A percentile compares a stretch with the other conserved stretches of the same genome.
Evolutionary conservation across 2,888 invertebrate species (phyloP).

Genomic region (Reticulitermes lucifugus): DNA sequence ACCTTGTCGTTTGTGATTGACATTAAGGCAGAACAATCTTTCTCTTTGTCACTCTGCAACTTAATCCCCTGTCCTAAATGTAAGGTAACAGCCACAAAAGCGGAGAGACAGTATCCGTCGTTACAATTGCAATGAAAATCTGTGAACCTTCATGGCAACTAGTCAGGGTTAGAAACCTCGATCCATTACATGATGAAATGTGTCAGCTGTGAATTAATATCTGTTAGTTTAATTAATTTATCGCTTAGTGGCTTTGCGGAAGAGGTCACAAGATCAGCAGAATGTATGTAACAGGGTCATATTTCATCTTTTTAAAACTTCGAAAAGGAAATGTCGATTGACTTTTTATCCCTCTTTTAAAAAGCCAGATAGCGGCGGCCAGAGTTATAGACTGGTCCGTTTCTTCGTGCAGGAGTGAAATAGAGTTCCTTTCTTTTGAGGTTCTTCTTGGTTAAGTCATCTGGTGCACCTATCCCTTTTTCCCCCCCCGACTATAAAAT

Average conservation of each 20-base stretch:
- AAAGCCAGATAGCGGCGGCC: not conserved
- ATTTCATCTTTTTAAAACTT: conserved; percentile 19
- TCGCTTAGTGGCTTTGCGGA: not conserved
- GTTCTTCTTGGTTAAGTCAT: not conserved
- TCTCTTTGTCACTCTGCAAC: too few relatives aligned
- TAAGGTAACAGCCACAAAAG: too few relatives aligned
- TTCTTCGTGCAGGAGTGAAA: not conserved
- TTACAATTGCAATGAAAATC: too few relatives aligned
- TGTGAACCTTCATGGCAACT: not conserved
- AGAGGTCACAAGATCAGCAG: not conserved
- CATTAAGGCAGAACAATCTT: too few relatives aligned
- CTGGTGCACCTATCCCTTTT: not conserved
- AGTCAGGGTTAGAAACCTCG: not conserved
- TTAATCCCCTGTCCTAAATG: too few relatives aligned
- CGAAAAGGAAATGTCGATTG: conserved; percentile 5
- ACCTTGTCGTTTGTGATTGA: too few relatives aligned
- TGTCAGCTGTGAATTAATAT: conserved; percentile 16
- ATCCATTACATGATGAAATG: conserved; percentile 16
- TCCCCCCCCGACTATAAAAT: not conserved
- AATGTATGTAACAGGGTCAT: conserved; percentile 10
- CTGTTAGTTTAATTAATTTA: not conserved
- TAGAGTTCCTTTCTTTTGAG: not conserved
- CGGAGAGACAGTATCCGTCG: too few relatives aligned
- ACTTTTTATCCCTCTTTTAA: not conserved
- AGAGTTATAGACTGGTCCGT: not conserved